Percentiles rank a stretch among this genome's conserved stretches.
Evolutionary conservation across 2,888 invertebrate species (phyloP).

Genomic region (Platycnemis pennipes): DNA sequence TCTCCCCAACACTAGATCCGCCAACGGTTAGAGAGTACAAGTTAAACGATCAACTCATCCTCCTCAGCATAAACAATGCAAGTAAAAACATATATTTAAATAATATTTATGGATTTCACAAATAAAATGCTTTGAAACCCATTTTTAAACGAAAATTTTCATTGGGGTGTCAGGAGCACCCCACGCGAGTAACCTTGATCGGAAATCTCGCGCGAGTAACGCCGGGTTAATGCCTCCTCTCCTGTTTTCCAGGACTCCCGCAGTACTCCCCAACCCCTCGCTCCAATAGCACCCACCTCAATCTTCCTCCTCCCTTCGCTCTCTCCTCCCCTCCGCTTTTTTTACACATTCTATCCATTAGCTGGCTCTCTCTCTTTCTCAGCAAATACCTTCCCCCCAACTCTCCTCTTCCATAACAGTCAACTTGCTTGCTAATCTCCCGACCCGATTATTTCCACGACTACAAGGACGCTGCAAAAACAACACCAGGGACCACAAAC

Average conservation of each 20-base stretch:
- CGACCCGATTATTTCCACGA: constrained; percentile 57
- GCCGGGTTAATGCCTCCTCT: constrained; percentile 5
- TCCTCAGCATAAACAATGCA: no score
- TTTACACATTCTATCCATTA: constrained; percentile 36
- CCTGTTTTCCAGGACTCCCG: not conserved
- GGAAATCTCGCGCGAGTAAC: no score
- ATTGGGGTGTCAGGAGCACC: no score
- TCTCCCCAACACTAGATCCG: no score
- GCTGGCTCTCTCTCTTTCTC: not conserved
- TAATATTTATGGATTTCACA: no score
- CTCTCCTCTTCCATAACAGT: not conserved
- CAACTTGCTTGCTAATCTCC: constrained; percentile 50
- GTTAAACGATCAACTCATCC: no score
- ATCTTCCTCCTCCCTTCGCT: not conserved
- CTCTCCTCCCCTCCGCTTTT: not conserved
- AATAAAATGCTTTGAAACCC: no score
- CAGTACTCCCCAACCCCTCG: not conserved
- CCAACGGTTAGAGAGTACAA: no score
- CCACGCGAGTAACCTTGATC: no score
- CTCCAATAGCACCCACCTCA: not conserved
- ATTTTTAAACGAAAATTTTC: no score
- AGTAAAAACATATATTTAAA: no score
- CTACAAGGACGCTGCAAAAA: constrained; percentile 37
- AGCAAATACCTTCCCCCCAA: not conserved
- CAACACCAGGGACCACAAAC: constrained; percentile 1